Evolutionary conservation across 2,797 vertebrate species (phyloP).

Genomic region (Orestias chungarensis): DNA sequence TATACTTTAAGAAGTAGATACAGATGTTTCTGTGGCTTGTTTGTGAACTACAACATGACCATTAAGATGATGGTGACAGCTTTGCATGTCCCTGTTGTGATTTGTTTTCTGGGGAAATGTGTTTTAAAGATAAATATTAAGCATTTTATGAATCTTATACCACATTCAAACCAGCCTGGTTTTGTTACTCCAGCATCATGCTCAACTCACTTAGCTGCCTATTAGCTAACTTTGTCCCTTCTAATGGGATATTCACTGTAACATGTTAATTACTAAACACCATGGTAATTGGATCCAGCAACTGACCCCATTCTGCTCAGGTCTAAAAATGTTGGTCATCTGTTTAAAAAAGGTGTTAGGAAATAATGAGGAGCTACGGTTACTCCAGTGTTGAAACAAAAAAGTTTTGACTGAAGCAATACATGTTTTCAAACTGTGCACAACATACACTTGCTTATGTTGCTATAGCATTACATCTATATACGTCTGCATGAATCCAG

Average conservation of each 20-base stretch:
- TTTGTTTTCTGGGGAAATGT: too few relatives aligned
- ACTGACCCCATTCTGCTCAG: slow-evolving; percentile 77
- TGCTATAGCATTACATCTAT: slow-evolving; percentile 78
- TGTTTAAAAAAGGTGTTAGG: slow-evolving; percentile 72
- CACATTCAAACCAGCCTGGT: slow-evolving; percentile 38
- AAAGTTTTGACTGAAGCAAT: too few relatives aligned
- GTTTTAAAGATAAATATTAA: too few relatives aligned
- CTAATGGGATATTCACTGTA: slow-evolving; percentile 77
- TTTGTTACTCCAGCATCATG: slow-evolving; percentile 40
- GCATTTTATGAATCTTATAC: slow-evolving; percentile 42
- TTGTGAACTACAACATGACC: too few relatives aligned
- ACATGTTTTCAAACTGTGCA: slow-evolving; percentile 47
- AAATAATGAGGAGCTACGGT: slow-evolving; percentile 66
- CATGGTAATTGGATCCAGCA: slow-evolving; percentile 68
- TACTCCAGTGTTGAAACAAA: slow-evolving; percentile 60
- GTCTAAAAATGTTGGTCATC: slow-evolving; percentile 74
- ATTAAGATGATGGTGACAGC: too few relatives aligned
- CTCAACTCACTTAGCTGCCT: slow-evolving; percentile 39
- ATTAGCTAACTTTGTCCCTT: slow-evolving; percentile 67
- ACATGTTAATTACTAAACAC: slow-evolving; percentile 80
- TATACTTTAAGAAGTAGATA: too few relatives aligned
- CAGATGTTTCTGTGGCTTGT: too few relatives aligned
- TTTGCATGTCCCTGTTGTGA: too few relatives aligned
- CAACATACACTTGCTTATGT: slow-evolving; percentile 35
- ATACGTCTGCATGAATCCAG: slow-evolving; percentile 73